Conservation (phyloP, 2,888 invertebrate species). For the Danaus chrysippus region DNA sequence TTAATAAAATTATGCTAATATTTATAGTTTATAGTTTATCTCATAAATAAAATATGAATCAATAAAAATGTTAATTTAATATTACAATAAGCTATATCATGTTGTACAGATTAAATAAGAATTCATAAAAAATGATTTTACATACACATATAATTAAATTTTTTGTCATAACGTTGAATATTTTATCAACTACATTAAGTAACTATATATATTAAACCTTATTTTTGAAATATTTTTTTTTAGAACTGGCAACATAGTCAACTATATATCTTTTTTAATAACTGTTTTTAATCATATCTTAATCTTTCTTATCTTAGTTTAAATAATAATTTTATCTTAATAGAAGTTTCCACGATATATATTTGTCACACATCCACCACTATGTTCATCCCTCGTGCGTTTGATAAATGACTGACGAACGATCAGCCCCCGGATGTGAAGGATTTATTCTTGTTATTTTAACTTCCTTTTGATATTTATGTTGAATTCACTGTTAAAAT, state of each 20-base stretch:
- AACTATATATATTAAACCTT: too few species aligned
- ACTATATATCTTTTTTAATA: too few species aligned
- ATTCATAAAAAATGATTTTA: too few species aligned
- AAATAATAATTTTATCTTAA: too few species aligned
- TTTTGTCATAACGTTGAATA: too few species aligned
- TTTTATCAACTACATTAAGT: too few species aligned
- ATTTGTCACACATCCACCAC: conserved; percentile 23
- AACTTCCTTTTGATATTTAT: conserved; percentile 25
- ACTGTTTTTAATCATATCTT: too few species aligned
- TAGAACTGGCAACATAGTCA: too few species aligned
- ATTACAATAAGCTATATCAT: not conserved
- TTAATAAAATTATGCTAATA: not conserved
- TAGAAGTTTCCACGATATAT: too few species aligned
- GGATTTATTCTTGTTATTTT: conserved; percentile 26
- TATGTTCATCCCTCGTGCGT: conserved; percentile 35
- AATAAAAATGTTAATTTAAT: conserved; percentile 2
- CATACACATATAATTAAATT: too few species aligned
- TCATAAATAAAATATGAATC: conserved; percentile 2
- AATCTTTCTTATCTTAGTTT: too few species aligned
- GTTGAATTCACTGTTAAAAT: not conserved
- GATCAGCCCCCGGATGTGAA: conserved; percentile 36
- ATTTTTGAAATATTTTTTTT: too few species aligned
- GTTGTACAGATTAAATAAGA: not conserved
- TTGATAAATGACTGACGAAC: conserved; percentile 62
- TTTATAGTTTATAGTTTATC: not conserved